phyloP scores from a whole-genome alignment of 2,888 invertebrate species.

The Melanophora roralis region DNA sequence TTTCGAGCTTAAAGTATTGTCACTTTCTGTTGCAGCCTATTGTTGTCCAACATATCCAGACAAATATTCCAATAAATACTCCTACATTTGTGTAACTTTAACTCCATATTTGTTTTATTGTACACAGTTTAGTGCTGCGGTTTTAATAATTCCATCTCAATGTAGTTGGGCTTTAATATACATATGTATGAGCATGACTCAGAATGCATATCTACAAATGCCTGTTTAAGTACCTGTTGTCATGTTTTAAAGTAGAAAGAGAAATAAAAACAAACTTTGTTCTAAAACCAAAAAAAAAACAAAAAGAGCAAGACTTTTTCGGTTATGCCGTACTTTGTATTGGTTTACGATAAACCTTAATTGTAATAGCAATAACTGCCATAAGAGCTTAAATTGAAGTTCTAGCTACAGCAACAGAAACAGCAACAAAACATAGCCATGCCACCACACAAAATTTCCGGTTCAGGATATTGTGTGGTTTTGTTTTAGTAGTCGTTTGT shows the following conservation, averaged over 20 bases:
- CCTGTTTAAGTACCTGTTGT: slow-evolving; percentile 36
- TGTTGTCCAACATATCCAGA: too few species aligned
- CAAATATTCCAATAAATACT: neutral
- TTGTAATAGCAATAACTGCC: slow-evolving; percentile 54
- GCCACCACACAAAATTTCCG: slow-evolving; percentile 73
- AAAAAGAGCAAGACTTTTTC: slow-evolving; percentile 34
- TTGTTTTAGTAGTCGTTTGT: slow-evolving; percentile 36
- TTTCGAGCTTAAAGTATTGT: too few species aligned
- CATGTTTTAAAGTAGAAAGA: slow-evolving; percentile 3
- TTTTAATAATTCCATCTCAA: slow-evolving; percentile 45
- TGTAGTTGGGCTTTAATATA: neutral
- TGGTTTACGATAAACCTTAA: slow-evolving; percentile 46
- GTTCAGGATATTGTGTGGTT: slow-evolving; percentile 75
- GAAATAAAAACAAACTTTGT: neutral
- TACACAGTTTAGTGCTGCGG: slow-evolving; percentile 41
- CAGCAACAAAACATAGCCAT: slow-evolving; percentile 63
- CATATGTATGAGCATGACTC: neutral
- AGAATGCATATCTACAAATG: neutral
- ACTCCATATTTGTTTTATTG: slow-evolving; percentile 50
- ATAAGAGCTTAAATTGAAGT: slow-evolving; percentile 47
- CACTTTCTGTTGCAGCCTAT: neutral
- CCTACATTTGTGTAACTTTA: slow-evolving; percentile 4
- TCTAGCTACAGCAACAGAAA: slow-evolving; percentile 22
- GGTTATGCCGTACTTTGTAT: slow-evolving; percentile 46
- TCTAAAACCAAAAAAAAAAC: neutral